Conservation (phyloP, 2,113 vertebrate species). For the Chlamydotis undulata region DNA sequence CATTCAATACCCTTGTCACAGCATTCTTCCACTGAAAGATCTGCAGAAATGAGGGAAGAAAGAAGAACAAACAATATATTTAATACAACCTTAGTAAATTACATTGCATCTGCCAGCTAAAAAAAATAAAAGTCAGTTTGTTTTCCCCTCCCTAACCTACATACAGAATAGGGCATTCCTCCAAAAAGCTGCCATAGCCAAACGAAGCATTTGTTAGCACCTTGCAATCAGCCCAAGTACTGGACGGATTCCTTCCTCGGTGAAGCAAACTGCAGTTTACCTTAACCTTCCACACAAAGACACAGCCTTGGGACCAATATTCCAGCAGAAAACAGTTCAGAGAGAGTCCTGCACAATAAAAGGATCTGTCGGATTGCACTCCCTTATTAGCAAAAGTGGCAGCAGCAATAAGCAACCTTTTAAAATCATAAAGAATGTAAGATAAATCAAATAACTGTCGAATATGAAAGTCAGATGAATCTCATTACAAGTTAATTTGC, state of each 20-base stretch:
- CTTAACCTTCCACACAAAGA: neutral
- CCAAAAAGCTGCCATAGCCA: neutral
- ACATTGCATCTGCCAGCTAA: neutral
- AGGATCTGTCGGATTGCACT: neutral
- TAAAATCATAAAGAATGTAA: neutral
- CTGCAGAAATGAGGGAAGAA: constrained; percentile 42
- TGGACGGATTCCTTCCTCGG: neutral
- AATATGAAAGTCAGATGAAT: neutral
- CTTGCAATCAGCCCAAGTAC: neutral
- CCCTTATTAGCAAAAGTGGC: neutral
- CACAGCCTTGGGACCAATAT: neutral
- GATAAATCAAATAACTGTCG: neutral
- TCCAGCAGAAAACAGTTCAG: neutral
- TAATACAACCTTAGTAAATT: neutral
- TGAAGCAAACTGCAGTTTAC: neutral
- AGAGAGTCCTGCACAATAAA: neutral
- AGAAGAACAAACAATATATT: neutral
- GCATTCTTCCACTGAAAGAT: constrained; percentile 83
- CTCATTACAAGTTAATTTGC: neutral
- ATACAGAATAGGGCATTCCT: neutral
- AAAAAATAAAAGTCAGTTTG: neutral
- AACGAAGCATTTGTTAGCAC: neutral
- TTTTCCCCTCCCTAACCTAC: neutral
- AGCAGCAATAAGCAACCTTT: neutral
- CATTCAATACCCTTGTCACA: constrained; percentile 85